Base-by-base conservation (phyloP, 2,797 vertebrate species). In the Crocidura indochinensis region DNA sequence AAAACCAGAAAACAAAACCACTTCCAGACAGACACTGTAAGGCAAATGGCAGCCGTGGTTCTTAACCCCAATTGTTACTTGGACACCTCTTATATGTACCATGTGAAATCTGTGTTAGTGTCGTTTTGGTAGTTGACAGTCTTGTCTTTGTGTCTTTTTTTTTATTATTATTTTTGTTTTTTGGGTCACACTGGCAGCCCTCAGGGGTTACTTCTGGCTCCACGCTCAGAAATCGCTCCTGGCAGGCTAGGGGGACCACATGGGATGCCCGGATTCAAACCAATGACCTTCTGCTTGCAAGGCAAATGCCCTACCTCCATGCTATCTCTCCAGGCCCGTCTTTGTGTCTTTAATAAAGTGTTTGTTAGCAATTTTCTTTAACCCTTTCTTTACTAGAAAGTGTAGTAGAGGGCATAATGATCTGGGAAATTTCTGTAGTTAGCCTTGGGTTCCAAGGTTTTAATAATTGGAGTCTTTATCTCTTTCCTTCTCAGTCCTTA, bases 61-160 rank as follows among this genome's bases (percentile, higher is more conserved):
- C 93, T 91, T 92, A 94, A 86, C 74, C 78, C 14, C 74, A 78
- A 51, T 51, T 62, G 2, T 38, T 29, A 72, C 87, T 82, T 87
- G 29, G 69, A 0, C 87, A 80, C 29, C 27, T 72, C 38, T 46
- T 90, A 29, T 2, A 44, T 89, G 20, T 6, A 82, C 12, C 12
- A 24, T 81, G 38, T 84, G 73, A 86, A 90, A 77, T 90, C 53
- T 68, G 68, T 8, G 7, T 47, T 75, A n/a, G 8, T 76, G 1
- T 64, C 85, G 87, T 74, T 38, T 64, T 74, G 12, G 19, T 24
- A 73, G 83, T 87, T 74, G 64, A 17, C 60, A 86, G 47, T 1
- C 2, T 62, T 77, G 6, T 62, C 3, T 84, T 84, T 64, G 38
- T 38, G 38, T 38, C 38, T 38, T 38, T 38, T 38, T 38, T 38